Percentiles rank a stretch among this genome's conserved stretches.
phyloP scores from a whole-genome alignment of 2,888 invertebrate genomes.

The Pteria penguin region DNA sequence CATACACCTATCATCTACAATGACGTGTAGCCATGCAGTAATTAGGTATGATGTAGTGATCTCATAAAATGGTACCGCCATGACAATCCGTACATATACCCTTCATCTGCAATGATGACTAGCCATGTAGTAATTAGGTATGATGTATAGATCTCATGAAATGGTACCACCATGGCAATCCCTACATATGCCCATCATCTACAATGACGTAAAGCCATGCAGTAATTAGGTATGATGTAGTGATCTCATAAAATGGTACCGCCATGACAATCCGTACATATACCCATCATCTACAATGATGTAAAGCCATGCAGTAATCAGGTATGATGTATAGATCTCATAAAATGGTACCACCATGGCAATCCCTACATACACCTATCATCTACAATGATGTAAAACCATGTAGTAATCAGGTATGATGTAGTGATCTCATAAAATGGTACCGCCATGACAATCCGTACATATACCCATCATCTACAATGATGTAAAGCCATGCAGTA shows the following conservation, averaged over 20 bases:
- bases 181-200: constrained; percentile 89
- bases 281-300: constrained; percentile 84
- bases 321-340: no score
- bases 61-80: constrained; percentile 93
- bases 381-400: constrained; percentile 80
- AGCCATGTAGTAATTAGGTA: constrained; percentile 81
- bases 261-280: constrained; percentile 86
- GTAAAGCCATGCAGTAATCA: constrained; percentile 81
- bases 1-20: constrained; percentile 88
- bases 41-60: constrained; percentile 79
- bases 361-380: constrained; percentile 91
- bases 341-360: not conserved
- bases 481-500: constrained; percentile 80
- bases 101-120: constrained; percentile 77
- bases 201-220: constrained; percentile 79
- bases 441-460: constrained; percentile 83
- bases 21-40: constrained; percentile 80
- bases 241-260: no score
- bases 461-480: constrained; percentile 88
- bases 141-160: no score
- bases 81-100: constrained; percentile 97
- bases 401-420: constrained; percentile 80
- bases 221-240: constrained; percentile 80
- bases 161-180: constrained; percentile 81
- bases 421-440: no score